Evolutionary conservation across 2,888 invertebrate species (phyloP).

Genomic region (Crossocerus cetratus): DNA sequence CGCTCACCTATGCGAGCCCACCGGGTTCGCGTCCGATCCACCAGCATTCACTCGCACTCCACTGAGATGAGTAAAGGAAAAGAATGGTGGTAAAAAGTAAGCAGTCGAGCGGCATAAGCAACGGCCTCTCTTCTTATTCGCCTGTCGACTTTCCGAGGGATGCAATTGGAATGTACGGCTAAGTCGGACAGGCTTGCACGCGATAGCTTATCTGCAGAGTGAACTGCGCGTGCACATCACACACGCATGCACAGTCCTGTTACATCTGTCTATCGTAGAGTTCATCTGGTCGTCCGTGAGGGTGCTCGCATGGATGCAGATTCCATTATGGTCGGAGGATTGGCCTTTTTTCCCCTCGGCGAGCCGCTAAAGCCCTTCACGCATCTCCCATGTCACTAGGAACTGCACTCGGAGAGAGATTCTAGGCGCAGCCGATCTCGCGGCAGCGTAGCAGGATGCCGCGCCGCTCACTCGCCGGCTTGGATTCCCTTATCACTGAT

Average conservation of each 20-base stretch:
- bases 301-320: slow-evolving; percentile 40
- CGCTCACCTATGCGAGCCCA: slow-evolving; percentile 25
- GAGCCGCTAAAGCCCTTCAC: no score
- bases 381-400: no score
- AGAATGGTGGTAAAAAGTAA: not conserved
- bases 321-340: slow-evolving; percentile 38
- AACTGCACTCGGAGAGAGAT: no score
- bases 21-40: not conserved
- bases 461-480: no score
- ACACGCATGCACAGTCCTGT: slow-evolving; percentile 26
- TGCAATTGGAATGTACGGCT: no score
- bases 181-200: not conserved
- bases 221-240: not conserved
- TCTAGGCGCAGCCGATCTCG: no score
- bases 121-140: not conserved
- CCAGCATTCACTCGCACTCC: not conserved
- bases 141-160: no score
- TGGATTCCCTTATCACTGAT: no score
- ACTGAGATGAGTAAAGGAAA: not conserved
- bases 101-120: no score
- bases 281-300: slow-evolving; percentile 41
- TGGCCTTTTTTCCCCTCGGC: no score
- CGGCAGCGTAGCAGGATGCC: no score
- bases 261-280: slow-evolving; percentile 41
- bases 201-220: not conserved